Conservation (phyloP, 2,888 invertebrate genomes). For the Tipula lateralis region DNA sequence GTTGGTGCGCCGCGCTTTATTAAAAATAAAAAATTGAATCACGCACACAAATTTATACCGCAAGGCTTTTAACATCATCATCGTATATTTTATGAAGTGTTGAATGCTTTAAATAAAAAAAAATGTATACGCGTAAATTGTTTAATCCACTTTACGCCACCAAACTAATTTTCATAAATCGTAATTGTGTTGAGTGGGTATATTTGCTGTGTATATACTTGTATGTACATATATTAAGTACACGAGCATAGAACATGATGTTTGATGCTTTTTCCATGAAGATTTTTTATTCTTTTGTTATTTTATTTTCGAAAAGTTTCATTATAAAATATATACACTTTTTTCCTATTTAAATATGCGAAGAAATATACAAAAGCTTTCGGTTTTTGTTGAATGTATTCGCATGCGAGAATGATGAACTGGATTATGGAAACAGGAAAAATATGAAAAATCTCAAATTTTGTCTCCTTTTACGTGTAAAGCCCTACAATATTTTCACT, state of each 20-base stretch:
- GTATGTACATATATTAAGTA: neutral
- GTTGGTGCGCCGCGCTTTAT: neutral
- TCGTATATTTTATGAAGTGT: neutral
- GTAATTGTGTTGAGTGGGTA: neutral
- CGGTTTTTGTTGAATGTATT: too few species aligned
- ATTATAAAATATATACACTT: neutral
- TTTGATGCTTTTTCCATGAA: neutral
- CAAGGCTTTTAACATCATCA: neutral
- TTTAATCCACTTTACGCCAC: neutral
- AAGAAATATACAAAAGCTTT: too few species aligned
- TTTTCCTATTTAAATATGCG: neutral
- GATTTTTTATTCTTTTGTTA: neutral
- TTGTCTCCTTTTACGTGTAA: too few species aligned
- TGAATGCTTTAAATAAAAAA: neutral
- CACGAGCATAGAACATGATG: neutral
- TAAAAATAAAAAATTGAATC: neutral
- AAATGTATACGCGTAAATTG: neutral
- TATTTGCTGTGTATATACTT: neutral
- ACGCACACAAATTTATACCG: neutral
- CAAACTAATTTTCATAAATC: neutral
- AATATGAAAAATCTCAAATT: neutral
- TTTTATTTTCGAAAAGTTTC: neutral
- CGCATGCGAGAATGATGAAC: too few species aligned
- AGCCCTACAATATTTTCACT: too few species aligned
- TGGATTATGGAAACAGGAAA: neutral